Evolutionary conservation across 1,140 invertebrate species (phyloP).

Genomic region (Cataglyphis hispanica): DNA sequence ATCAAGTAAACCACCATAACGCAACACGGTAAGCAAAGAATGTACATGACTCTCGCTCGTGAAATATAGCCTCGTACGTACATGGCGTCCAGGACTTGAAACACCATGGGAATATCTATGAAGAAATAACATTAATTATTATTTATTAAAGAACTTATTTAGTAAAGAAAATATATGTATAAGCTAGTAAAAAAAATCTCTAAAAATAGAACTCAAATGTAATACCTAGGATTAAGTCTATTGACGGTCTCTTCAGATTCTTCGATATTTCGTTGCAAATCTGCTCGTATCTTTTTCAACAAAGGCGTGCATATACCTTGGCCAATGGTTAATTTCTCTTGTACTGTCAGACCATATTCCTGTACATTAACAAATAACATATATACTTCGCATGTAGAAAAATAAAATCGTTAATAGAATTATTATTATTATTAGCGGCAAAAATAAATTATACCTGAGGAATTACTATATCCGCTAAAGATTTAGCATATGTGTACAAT

Average conservation of each 20-base stretch:
- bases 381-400: background rate
- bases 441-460: conserved; percentile 91
- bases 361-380: conserved; percentile 78
- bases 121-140: background rate
- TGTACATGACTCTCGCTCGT: conserved; percentile 99
- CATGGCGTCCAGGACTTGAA: conserved; percentile 98
- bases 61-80: conserved; percentile 98
- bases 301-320: conserved; percentile 99
- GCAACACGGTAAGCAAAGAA: conserved; percentile 97
- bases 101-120: conserved; percentile 98
- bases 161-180: background rate
- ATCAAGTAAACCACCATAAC: conserved; percentile 97
- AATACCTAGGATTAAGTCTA: conserved; percentile 96
- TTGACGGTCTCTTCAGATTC: conserved; percentile 97
- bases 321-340: conserved; percentile 98
- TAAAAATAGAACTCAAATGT: conserved; percentile 3
- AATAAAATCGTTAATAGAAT: background rate
- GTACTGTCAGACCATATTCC: conserved; percentile 98
- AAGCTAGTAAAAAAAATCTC: background rate
- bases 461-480: conserved; percentile 99
- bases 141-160: background rate
- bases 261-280: conserved; percentile 97
- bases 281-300: conserved; percentile 97
- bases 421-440: background rate
- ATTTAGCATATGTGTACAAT: conserved; percentile 97